Base-by-base conservation (phyloP, 2,888 invertebrate species). In the Glaucopsyche alexis region DNA sequence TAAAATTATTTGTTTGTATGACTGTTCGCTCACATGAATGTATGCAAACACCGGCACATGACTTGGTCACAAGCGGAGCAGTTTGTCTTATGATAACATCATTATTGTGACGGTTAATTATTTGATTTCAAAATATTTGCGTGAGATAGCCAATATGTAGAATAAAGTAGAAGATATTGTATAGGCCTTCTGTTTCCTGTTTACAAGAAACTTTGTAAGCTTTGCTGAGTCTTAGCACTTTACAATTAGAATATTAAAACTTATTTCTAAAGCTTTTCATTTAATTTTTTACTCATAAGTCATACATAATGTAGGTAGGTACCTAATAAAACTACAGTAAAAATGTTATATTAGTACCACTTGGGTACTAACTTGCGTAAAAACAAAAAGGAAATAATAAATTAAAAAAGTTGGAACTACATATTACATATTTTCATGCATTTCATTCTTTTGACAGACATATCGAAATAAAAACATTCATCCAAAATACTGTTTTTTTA, bases 11-110 rank as follows among this genome's bases (percentile, higher is more conserved):
- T 67, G 42, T 67, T 47, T 45, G 19, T 11, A 45, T 19, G 45
- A 66, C n/a, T 29, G 13, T 29, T 60, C 14, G 16, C 50, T 47
- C 69, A 47, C 29, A 45, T 67, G 19, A 45, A 67, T 29, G 16
- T 3, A 67, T 29, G 49, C 7, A 69, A 47, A 69, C 69, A 29
- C 5, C 52, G 64, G 74, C 75, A 75, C 75, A 77, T 76, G 84
- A 85, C 84, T 84, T 76, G 81, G 71, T 74, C 66, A 81, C 85
- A 87, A 85, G 65, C 72, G 83, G 78, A 72, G 50, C 52, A 70
- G 73, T 85, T 85, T 85, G 77, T 40, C 64, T 67, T 74, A 72
- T 74, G 84, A 85, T 85, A 82, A 80, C 75, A 75, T 70, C 75
- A 75, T 70, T 70, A 72, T 71, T 70, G 29, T 73, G 76, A 75